phyloP scores from a whole-genome alignment of 2,888 invertebrate species.

The Omphaloscelis lunosa region DNA sequence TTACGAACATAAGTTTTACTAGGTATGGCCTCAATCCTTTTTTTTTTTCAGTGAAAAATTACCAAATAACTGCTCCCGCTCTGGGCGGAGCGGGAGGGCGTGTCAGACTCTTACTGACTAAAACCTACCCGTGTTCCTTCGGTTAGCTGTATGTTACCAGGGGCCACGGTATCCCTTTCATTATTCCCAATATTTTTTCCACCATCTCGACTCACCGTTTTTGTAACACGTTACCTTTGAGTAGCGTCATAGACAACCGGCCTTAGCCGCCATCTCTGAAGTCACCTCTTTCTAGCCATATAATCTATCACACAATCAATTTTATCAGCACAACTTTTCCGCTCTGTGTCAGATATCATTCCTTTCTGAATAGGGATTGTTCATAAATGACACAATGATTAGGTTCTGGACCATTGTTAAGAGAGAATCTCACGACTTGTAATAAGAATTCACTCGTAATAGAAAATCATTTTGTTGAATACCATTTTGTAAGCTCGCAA shows the following conservation, averaged over 20 bases:
- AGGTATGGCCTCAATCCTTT: too few species aligned
- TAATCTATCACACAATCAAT: constrained; percentile 4
- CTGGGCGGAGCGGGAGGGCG: too few species aligned
- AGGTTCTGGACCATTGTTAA: constrained; percentile 69
- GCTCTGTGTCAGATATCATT: constrained; percentile 57
- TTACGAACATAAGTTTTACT: too few species aligned
- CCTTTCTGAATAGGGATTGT: constrained; percentile 64
- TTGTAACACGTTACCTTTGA: background rate
- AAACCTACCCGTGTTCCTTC: too few species aligned
- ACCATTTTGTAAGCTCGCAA: constrained; percentile 44
- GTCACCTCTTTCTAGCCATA: background rate
- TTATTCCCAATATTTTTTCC: too few species aligned
- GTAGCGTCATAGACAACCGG: background rate
- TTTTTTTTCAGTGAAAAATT: too few species aligned
- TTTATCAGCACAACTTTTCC: constrained; percentile 9
- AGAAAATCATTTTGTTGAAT: constrained; percentile 62
- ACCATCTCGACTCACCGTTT: background rate
- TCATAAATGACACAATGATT: constrained; percentile 74
- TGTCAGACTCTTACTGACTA: too few species aligned
- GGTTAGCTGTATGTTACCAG: too few species aligned
- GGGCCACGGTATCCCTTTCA: too few species aligned
- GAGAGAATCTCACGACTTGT: constrained; percentile 60
- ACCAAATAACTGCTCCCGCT: too few species aligned
- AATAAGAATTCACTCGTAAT: constrained; percentile 67
- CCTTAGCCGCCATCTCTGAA: background rate